These are phyloP conservation scores for Pipistrellus nathusii DNA, from an alignment of 2,797 vertebrate genomes.

Conservation along the genomic window DNA sequence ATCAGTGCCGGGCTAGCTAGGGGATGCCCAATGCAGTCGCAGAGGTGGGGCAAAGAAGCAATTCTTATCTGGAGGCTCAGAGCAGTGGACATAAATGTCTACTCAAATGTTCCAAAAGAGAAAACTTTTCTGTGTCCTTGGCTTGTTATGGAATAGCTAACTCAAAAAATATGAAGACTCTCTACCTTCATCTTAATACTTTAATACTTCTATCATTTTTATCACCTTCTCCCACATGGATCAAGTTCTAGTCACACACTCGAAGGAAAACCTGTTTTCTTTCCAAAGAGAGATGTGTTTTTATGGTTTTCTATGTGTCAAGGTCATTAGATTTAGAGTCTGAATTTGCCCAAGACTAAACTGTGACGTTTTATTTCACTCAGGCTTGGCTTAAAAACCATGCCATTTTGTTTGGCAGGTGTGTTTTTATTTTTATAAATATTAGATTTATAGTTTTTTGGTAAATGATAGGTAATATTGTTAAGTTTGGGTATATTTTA, in stretches of 20 bases:
- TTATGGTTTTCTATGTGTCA: constrained; percentile 63
- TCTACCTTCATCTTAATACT: constrained; percentile 48
- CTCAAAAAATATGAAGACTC: constrained; percentile 59
- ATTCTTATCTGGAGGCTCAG: background rate
- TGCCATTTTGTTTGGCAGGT: constrained; percentile 43
- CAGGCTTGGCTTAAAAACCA: constrained; percentile 50
- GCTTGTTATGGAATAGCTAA: background rate
- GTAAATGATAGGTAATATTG: background rate
- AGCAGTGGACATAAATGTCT: background rate
- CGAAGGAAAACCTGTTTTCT: constrained; percentile 63
- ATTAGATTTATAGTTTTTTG: constrained; percentile 23
- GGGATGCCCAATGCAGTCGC: background rate
- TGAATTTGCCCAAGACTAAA: constrained; percentile 60
- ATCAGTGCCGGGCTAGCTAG: background rate
- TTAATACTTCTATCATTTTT: constrained; percentile 65
- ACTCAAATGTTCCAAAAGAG: background rate
- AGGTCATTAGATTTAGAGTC: constrained; percentile 72
- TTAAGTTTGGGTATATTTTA: constrained; percentile 16
- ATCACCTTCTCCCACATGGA: constrained; percentile 52
- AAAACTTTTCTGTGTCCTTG: constrained; percentile 46
- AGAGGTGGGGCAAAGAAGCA: background rate
- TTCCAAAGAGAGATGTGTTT: constrained; percentile 59
- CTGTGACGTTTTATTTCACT: constrained; percentile 58
- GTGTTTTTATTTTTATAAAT: constrained; percentile 52
- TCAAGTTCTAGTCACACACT: constrained; percentile 67